Base-by-base conservation (phyloP, 2,113 vertebrate genomes). In the Oenanthe oenanthe region DNA sequence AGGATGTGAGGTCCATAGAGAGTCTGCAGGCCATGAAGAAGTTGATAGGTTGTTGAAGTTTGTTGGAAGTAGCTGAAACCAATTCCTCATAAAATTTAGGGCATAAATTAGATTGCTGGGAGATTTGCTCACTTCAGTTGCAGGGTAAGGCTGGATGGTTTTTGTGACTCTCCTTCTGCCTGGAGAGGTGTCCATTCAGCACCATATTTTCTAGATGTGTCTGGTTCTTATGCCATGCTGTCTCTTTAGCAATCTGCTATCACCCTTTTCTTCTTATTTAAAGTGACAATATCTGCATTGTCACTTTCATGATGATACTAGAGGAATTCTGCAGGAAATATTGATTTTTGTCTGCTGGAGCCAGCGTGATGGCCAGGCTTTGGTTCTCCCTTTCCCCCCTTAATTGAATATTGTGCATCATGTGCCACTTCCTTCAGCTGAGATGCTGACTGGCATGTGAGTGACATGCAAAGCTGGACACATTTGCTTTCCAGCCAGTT, bases 311-410 rank as follows among this genome's bases (percentile, higher is more conserved):
- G n/a, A 50, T 9, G 22, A 5, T 28, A 11, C n/a, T 53, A 42
- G 18, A 93, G 24, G 18, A 84, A 65, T 91, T 87, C 68, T 81
- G 31, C 67, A 91, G 45, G 67, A 88, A 82, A 72, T 56, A 51
- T 0, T 48, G 26, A 72, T 48, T 92, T 88, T 85, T 13, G 3
- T 48, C 48, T 61, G 8, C 79, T 76, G 25, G 36, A 92, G 83
- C 9, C 17, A 76, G 48, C 15, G 45, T 42, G 36, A 90, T 53
- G 29, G 58, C 29, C 50, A 72, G 31, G 18, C 26, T 86, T 86
- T 73, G 25, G 13, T 26, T 56, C 7, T 12, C 12, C 20, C 2
- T 12, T 28, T 20, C 5, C 3, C 4, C 8, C 3, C 9, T 12
- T 10, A 53, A 19, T 0, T 34, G 61, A 88, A 6, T 29, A 42